Evolutionary conservation across 2,113 vertebrate species (phyloP).

Genomic region (Dryoscopus gambensis): DNA sequence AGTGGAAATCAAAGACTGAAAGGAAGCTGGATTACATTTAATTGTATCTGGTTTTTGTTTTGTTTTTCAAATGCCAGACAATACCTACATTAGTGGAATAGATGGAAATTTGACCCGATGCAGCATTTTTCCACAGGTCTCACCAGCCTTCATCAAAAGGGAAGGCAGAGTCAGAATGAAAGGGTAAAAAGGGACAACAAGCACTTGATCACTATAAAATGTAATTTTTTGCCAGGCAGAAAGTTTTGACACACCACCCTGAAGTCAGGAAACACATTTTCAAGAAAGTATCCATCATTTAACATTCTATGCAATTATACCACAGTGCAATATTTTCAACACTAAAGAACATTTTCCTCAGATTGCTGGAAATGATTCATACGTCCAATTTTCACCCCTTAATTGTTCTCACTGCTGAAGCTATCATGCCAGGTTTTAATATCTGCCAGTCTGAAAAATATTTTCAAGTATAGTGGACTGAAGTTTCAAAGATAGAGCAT

Average conservation of each 20-base stretch:
- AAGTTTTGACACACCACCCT: not conserved
- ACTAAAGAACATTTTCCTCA: not conserved
- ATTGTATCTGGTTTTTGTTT: not conserved
- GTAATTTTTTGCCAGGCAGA: not conserved
- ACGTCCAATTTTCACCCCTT: slow-evolving; percentile 14
- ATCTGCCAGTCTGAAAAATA: not conserved
- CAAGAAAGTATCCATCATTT: not conserved
- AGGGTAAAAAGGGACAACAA: not conserved
- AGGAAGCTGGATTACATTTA: not conserved
- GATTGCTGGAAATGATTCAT: not conserved
- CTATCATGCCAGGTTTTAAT: not conserved
- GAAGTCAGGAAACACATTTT: not conserved
- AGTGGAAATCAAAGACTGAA: not conserved
- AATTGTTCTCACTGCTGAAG: not conserved
- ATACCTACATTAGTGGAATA: not conserved
- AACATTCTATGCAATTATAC: slow-evolving; percentile 18
- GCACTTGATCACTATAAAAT: not conserved
- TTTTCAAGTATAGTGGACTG: not conserved
- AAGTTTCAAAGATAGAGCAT: not conserved
- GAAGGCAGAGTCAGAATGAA: not conserved
- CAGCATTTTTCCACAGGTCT: not conserved
- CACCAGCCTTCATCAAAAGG: not conserved
- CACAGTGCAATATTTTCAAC: not conserved
- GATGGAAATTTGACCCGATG: not conserved
- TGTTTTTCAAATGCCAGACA: not conserved